Evolutionary conservation across 2,888 invertebrate genomes (phyloP).

Genomic region (Nomada ferruginata): DNA sequence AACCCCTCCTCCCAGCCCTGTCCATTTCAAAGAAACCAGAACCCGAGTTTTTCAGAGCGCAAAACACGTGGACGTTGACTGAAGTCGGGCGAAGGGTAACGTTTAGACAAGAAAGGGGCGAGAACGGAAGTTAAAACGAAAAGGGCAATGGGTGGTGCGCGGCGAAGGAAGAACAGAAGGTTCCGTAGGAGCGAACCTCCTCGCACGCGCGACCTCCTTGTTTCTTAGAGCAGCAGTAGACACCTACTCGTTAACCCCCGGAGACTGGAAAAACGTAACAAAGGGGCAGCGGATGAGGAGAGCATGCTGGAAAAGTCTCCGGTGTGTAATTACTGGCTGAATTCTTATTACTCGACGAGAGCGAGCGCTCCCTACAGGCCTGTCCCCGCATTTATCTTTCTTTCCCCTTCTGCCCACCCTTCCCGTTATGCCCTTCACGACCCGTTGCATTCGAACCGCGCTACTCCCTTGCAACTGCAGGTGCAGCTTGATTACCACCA

Average conservation of each 20-base stretch:
- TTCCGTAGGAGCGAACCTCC: conserved; percentile 42
- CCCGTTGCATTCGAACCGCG: conserved; percentile 31
- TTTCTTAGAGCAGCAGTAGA: conserved; percentile 65
- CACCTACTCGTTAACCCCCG: conserved; percentile 72
- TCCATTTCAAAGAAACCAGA: background rate
- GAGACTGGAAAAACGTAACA: conserved; percentile 69
- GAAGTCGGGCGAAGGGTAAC: background rate
- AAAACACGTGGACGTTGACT: background rate
- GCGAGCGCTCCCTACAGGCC: conserved; percentile 64
- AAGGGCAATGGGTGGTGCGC: conserved; percentile 7
- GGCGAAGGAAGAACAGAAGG: conserved; percentile 20
- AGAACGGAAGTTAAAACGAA: conserved; percentile 7
- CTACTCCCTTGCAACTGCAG: conserved; percentile 29
- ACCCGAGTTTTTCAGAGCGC: conserved; percentile 14
- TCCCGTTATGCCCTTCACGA: conserved; percentile 31
- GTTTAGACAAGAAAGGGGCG: background rate
- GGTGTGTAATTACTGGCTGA: conserved; percentile 75
- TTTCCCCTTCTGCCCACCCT: conserved; percentile 4
- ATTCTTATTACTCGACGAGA: conserved; percentile 73
- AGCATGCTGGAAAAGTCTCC: conserved; percentile 69
- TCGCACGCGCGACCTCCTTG: conserved; percentile 60
- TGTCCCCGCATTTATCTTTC: conserved; percentile 61
- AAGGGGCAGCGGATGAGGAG: conserved; percentile 62
- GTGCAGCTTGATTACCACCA: conserved; percentile 44
- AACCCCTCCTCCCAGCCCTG: background rate